Conservation (phyloP, 2,888 invertebrate species). For the Nemotelus nigrinus region DNA sequence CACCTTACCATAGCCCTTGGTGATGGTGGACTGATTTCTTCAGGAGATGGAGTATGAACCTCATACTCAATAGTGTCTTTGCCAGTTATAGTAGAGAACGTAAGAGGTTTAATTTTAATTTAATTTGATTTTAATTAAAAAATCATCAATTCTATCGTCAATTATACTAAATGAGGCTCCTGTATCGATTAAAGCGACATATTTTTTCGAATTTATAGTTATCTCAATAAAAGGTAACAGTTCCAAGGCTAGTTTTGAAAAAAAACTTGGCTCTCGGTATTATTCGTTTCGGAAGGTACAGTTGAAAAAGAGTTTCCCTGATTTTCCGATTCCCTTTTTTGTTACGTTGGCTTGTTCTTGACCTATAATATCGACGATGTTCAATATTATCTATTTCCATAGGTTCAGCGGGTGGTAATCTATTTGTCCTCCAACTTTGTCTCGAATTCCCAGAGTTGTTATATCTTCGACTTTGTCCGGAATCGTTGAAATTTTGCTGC, state of each 20-base stretch:
- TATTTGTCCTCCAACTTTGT: neutral
- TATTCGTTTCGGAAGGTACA: neutral
- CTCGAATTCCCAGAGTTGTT: neutral
- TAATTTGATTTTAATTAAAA: too few relatives aligned
- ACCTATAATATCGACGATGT: too few relatives aligned
- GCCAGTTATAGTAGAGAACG: conserved; percentile 44
- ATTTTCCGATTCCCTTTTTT: neutral
- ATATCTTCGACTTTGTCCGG: neutral
- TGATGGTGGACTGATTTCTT: conserved; percentile 44
- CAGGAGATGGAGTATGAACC: conserved; percentile 44
- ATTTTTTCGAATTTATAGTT: conserved; percentile 38
- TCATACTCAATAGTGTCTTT: conserved; percentile 40
- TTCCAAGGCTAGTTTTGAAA: conserved; percentile 47
- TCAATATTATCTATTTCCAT: neutral
- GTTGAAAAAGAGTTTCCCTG: neutral
- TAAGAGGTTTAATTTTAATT: conserved; percentile 40
- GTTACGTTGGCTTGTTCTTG: too few relatives aligned
- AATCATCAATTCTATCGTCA: conserved; percentile 32
- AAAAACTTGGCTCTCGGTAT: conserved; percentile 24
- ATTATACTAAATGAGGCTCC: conserved; percentile 43
- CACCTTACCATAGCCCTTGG: conserved; percentile 33
- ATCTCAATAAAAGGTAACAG: conserved; percentile 42
- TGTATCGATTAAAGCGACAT: conserved; percentile 44
- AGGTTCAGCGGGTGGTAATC: neutral
- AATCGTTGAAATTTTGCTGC: neutral